Evolutionary conservation across 2,113 vertebrate genomes (phyloP).

Genomic region (Dasyurus viverrinus): DNA sequence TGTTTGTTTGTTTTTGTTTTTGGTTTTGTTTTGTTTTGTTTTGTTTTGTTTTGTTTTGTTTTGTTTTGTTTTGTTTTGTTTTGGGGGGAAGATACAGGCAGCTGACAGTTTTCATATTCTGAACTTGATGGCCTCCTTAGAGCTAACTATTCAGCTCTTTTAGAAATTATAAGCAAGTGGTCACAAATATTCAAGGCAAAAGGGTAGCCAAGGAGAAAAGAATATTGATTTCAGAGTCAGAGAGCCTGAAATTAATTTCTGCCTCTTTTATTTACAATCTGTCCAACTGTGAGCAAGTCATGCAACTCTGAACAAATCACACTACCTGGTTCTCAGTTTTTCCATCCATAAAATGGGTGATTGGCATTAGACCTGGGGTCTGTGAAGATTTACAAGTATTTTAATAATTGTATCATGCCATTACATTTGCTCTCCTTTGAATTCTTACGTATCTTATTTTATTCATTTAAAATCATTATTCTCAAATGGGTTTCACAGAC

Average conservation of each 20-base stretch:
- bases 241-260: background rate
- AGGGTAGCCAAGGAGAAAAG: background rate
- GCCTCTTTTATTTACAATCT: background rate
- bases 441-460: background rate
- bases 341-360: background rate
- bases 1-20: too few relatives aligned
- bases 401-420: background rate
- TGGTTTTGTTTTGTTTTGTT: too few relatives aligned
- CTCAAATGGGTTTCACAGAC: background rate
- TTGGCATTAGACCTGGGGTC: background rate
- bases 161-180: constrained; percentile 48
- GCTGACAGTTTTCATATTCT: constrained; percentile 21
- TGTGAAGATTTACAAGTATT: constrained; percentile 50
- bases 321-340: background rate
- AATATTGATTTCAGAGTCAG: background rate
- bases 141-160: constrained; percentile 48
- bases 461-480: background rate
- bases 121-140: background rate
- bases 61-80: too few relatives aligned
- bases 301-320: background rate
- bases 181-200: background rate
- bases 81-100: background rate
- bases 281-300: background rate
- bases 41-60: too few relatives aligned
- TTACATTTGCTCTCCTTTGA: background rate